Base-by-base conservation (phyloP, 2,113 vertebrate genomes). In the Coptodon rendalli region DNA sequence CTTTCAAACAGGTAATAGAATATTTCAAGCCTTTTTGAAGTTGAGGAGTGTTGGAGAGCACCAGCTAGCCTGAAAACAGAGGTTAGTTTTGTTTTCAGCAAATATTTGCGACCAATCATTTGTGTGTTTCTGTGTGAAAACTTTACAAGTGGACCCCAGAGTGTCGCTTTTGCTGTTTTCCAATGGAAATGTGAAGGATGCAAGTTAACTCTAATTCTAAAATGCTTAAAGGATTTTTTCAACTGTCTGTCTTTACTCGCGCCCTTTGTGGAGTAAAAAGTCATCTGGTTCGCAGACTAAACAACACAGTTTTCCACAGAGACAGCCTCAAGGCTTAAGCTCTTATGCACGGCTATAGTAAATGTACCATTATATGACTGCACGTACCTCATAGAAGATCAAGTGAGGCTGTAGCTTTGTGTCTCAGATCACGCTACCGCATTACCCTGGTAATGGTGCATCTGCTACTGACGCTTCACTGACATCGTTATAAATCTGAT, bases 391-490 rank as follows among this genome's bases (percentile, higher is more conserved):
- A 50, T 36, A 34, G 19, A 68, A 27, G 82, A 84, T 40, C 29
- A n/a, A 79, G n/a, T 24, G 14, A 84, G 48, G 89, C 36, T 80
- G 29, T 12, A 84, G 40, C 68, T 89, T 57, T 61, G 52, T 59
- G 56, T 76, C 78, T 80, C 45, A 79, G 24, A 61, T 48, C 66
- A 84, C 53, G 83, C 71, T 50, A 52, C 87, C 40, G 73, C 93
- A 92, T 94, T 93, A 89, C 40, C 80, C 80, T 50, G 12, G 22
- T 92, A 94, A 93, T 90, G 88, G 48, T 38, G 87, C 85, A 34
- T 89, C 86, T 43, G 52, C 43, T 36, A 53, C 76, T 90, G 56
- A 87, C 54, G 36, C 81, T 76, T 59, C 31, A 54, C 86, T 85
- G 40, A 50, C 59, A 6, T 48, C 48, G 29, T 63, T 50, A 84